Evolutionary conservation across 2,113 vertebrate genomes (phyloP).

Genomic region (Loxodonta africana): DNA sequence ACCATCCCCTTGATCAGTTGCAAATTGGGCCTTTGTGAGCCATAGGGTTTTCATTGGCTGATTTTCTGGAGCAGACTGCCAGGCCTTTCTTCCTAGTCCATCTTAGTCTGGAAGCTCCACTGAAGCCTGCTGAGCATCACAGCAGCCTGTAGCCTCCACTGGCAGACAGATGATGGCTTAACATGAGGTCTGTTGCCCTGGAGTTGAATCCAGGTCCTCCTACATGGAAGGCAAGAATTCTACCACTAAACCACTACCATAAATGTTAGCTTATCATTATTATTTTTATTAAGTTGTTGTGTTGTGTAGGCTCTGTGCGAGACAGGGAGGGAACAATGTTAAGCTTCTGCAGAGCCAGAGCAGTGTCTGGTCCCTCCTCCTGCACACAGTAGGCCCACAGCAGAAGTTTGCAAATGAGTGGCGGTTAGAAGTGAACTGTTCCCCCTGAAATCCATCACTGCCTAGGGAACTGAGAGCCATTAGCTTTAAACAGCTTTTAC

Average conservation of each 20-base stretch:
- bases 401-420: not conserved
- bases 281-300: not conserved
- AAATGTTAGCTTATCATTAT: not conserved
- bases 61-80: not conserved
- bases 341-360: not conserved
- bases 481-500: not conserved
- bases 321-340: not conserved
- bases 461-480: not conserved
- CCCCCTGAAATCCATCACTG: not conserved
- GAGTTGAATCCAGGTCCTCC: not conserved
- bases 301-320: not conserved
- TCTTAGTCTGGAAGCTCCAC: not conserved
- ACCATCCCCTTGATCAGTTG: too few relatives aligned
- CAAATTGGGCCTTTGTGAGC: not conserved
- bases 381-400: accelerated
- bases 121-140: too few relatives aligned
- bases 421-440: not conserved
- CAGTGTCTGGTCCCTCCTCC: not conserved
- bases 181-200: not conserved
- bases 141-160: too few relatives aligned
- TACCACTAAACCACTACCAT: not conserved
- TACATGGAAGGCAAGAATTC: not conserved
- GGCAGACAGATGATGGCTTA: not conserved
- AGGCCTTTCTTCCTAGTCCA: not conserved
- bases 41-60: not conserved